phyloP scores from a whole-genome alignment of 2,113 vertebrate genomes.

The Macheiramphus alcinus region DNA sequence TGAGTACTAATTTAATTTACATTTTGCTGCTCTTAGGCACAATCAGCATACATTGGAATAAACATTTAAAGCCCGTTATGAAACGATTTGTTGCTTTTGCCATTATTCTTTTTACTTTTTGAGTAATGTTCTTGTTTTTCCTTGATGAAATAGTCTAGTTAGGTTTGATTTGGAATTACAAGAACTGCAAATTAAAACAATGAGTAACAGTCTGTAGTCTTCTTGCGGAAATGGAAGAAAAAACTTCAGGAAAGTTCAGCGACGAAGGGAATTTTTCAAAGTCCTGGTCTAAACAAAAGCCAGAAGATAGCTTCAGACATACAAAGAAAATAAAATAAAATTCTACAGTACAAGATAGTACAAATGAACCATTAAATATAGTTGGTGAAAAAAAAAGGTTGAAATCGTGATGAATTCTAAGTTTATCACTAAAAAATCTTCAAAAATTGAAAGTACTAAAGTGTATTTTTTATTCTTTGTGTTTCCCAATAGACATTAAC shows the following conservation, averaged over 20 bases:
- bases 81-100: constrained; percentile 2
- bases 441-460: too few relatives aligned
- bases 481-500: not conserved
- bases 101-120: not conserved
- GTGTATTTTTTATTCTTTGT: not conserved
- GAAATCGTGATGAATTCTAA: not conserved
- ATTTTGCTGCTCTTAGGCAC: constrained; percentile 1
- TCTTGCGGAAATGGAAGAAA: not conserved
- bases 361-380: not conserved
- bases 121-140: not conserved
- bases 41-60: not conserved
- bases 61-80: constrained; percentile 14
- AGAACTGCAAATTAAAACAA: constrained; percentile 53
- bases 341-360: not conserved
- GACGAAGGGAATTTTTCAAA: not conserved
- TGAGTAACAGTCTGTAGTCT: not conserved
- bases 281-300: not conserved
- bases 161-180: constrained; percentile 55
- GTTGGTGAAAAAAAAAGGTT: not conserved
- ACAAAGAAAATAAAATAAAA: not conserved
- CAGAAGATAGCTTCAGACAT: not conserved
- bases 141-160: constrained; percentile 39
- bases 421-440: not conserved
- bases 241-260: not conserved
- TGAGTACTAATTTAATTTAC: constrained; percentile 59